Conservation (phyloP, 2,888 invertebrate genomes). For the Oeneis ivallda region DNA sequence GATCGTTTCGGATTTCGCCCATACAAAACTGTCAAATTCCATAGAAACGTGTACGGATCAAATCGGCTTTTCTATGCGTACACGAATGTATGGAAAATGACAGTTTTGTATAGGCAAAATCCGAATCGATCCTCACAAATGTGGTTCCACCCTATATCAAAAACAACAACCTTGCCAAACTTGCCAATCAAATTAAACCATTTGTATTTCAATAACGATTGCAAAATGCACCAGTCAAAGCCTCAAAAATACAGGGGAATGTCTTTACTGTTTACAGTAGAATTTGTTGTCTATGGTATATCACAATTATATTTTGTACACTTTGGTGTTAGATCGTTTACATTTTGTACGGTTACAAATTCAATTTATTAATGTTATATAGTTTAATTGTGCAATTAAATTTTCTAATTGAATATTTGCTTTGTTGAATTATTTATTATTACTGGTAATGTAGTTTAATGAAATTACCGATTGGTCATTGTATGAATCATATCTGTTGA, state of each 20-base stretch:
- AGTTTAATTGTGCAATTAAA: constrained; percentile 31
- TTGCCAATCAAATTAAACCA: background rate
- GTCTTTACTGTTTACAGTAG: background rate
- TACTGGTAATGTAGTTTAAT: constrained; percentile 21
- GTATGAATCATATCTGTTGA: background rate
- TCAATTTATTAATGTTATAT: constrained; percentile 28
- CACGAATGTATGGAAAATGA: no score
- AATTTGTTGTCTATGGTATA: constrained; percentile 40
- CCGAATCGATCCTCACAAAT: no score
- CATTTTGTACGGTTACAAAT: constrained; percentile 41
- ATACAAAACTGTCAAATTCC: no score
- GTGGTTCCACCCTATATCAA: no score
- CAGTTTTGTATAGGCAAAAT: no score
- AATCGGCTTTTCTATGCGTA: no score
- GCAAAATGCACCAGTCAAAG: background rate
- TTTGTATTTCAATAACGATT: background rate
- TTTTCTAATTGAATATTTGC: constrained; percentile 22
- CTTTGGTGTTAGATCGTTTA: constrained; percentile 52
- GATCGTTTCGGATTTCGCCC: no score
- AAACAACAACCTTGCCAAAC: no score
- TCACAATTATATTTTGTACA: constrained; percentile 57
- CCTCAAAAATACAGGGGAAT: constrained; percentile 1
- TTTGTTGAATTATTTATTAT: constrained; percentile 12
- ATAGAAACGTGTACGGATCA: no score
- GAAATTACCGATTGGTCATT: constrained; percentile 2